Percentiles rank a stretch among this genome's conserved stretches.
phyloP scores from a whole-genome alignment of 2,797 vertebrate species.

The Coreius guichenoti region DNA sequence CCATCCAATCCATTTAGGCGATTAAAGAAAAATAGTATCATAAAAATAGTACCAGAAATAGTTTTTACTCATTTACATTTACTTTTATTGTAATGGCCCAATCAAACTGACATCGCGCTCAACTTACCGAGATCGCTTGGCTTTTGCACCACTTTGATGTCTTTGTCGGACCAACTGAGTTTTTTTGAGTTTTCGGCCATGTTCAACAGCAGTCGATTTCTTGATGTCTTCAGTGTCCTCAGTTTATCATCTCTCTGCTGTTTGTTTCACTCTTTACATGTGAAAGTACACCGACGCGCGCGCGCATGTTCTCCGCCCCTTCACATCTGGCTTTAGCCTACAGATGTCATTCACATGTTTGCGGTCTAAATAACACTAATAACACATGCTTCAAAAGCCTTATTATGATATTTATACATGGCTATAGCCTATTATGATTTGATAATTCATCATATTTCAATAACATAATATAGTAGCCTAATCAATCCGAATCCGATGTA shows the following conservation, averaged over 20 bases:
- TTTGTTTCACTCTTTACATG: background rate
- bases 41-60: background rate
- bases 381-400: no score
- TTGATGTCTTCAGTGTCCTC: background rate
- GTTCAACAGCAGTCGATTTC: background rate
- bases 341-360: background rate
- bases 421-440: no score
- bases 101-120: background rate
- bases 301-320: background rate
- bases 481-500: no score
- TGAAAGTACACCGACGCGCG: background rate
- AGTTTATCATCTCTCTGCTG: background rate
- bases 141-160: background rate
- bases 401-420: no score
- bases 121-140: constrained; percentile 1
- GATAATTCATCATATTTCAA: no score
- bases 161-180: background rate
- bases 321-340: no score
- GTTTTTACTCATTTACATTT: background rate
- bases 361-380: no score
- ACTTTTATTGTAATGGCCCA: background rate
- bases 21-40: background rate
- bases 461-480: no score
- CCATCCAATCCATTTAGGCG: background rate
- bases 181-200: background rate